Conservation (phyloP, 2,113 vertebrate genomes). For the Rattus rattus region DNA sequence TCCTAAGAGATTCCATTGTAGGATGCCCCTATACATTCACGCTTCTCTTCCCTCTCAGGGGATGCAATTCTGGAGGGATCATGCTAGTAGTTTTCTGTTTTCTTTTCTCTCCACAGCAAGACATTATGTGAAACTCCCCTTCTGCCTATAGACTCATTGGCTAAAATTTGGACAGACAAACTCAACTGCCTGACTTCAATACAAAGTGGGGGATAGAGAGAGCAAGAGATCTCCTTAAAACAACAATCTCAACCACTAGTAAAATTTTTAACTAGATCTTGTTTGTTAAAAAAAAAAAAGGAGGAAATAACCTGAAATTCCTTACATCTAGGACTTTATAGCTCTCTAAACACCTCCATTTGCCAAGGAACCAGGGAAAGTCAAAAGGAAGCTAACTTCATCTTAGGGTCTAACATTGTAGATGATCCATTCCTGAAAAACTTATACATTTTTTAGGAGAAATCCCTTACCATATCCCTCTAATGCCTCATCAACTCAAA, state of each 20-base stretch:
- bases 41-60: neutral
- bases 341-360: too few relatives aligned
- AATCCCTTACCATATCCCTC: neutral
- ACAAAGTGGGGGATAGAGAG: too few relatives aligned
- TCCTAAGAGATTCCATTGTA: neutral
- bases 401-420: neutral
- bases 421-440: neutral
- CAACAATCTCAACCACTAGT: neutral
- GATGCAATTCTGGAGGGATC: neutral
- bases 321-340: neutral
- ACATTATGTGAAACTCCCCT: neutral
- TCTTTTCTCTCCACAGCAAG: neutral
- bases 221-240: neutral
- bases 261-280: neutral
- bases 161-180: neutral
- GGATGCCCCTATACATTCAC: neutral
- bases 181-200: neutral
- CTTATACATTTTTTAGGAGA: neutral
- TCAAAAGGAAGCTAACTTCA: neutral
- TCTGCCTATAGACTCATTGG: neutral
- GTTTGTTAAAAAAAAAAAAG: neutral
- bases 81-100: neutral
- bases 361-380: neutral
- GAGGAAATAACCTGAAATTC: neutral
- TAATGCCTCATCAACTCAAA: neutral